A percentile compares a stretch with the other conserved stretches of the same genome.
Conservation (phyloP, 2,113 vertebrate species). For the Dipodomys spectabilis region DNA sequence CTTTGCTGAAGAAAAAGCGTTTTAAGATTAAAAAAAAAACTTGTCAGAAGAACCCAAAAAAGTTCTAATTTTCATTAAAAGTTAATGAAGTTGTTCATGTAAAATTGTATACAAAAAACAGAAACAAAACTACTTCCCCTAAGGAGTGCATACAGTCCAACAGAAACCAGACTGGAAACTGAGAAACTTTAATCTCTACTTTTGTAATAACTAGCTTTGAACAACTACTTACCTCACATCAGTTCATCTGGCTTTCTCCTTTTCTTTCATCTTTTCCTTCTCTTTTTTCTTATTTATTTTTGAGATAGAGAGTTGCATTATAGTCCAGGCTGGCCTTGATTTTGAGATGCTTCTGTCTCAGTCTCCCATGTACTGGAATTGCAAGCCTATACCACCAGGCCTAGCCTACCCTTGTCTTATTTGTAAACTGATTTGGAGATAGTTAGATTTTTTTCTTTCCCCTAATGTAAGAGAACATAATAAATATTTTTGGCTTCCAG, state of each 20-base stretch:
- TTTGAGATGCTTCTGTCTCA: no score
- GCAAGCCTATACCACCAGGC: no score
- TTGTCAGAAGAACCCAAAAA: no score
- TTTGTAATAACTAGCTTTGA: not conserved
- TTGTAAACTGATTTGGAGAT: not conserved
- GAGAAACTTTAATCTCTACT: not conserved
- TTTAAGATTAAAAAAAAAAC: no score
- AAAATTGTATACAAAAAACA: not conserved
- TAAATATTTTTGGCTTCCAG: not conserved
- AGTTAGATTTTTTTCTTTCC: conserved; percentile 11
- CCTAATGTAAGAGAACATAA: not conserved
- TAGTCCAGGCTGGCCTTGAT: no score
- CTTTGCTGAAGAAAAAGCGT: not conserved
- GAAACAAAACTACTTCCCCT: not conserved
- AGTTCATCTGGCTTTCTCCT: no score
- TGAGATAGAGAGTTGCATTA: no score
- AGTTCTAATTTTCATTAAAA: no score
- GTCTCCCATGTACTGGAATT: no score
- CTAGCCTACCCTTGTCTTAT: not conserved
- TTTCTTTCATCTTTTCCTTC: no score
- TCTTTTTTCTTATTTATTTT: no score
- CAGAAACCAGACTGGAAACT: not conserved
- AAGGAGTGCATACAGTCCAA: not conserved
- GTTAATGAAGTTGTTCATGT: not conserved
- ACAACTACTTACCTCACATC: not conserved